Evolutionary conservation across 1,140 invertebrate genomes (phyloP).

Genomic region (Sarcophaga peregrina): DNA sequence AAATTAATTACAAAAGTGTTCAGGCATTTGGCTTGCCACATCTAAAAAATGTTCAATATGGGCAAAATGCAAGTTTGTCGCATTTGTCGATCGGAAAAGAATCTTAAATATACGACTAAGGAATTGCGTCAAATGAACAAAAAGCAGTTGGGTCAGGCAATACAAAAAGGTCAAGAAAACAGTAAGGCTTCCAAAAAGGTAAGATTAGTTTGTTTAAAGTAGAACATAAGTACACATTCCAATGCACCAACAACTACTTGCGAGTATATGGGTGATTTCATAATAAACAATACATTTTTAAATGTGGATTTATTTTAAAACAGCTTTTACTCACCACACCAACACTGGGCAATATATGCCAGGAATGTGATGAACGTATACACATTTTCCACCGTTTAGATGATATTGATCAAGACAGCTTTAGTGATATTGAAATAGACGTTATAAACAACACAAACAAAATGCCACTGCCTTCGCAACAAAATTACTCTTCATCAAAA

Average conservation of each 20-base stretch:
- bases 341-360: conserved; percentile 46
- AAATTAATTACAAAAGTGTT: background rate
- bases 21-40: background rate
- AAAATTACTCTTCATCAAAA: background rate
- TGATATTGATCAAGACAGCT: conserved; percentile 22
- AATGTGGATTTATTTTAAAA: background rate
- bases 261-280: background rate
- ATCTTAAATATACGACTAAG: conserved; percentile 44
- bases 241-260: conserved; percentile 2
- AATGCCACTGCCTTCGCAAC: background rate
- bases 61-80: conserved; percentile 43
- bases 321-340: conserved; percentile 40
- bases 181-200: conserved; percentile 29
- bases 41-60: background rate
- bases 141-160: conserved; percentile 4
- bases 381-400: conserved; percentile 44
- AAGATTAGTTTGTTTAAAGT: background rate
- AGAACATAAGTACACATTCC: background rate
- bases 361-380: conserved; percentile 44
- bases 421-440: conserved; percentile 29
- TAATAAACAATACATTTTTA: background rate
- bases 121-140: conserved; percentile 42
- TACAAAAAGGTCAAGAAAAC: background rate
- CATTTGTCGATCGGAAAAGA: conserved; percentile 45
- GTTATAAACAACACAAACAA: conserved; percentile 11